Conservation (phyloP, 92 coral and sea anemone genomes). For the Meandrina meandrites region DNA sequence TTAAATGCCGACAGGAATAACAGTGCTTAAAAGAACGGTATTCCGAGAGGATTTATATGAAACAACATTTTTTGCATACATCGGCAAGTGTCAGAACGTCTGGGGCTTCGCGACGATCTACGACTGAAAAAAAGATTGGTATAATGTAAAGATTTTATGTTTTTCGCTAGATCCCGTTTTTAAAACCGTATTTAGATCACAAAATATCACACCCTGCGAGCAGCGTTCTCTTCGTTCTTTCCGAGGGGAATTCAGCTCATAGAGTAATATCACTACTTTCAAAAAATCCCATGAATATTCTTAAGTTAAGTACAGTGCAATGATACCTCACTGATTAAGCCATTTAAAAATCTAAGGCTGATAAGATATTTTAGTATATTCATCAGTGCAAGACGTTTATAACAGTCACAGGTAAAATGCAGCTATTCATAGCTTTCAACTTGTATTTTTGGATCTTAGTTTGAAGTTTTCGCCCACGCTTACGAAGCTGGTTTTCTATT, state of each 20-base stretch:
- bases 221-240: too few relatives aligned
- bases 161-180: neutral
- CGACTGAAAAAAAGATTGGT: neutral
- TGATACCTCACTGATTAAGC: neutral
- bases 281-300: neutral
- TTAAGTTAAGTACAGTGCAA: neutral
- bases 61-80: neutral
- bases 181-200: too few relatives aligned
- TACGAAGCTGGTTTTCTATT: neutral
- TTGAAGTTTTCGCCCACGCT: conserved; percentile 19
- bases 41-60: neutral
- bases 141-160: neutral
- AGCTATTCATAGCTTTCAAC: neutral
- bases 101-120: neutral
- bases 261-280: neutral
- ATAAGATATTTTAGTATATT: neutral
- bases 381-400: neutral
- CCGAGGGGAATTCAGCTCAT: too few relatives aligned
- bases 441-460: neutral
- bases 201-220: too few relatives aligned
- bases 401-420: neutral
- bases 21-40: neutral
- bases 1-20: neutral
- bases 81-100: neutral
- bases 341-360: neutral